Base-by-base conservation (phyloP, 2,113 vertebrate species). In the Leptosomus discolor region DNA sequence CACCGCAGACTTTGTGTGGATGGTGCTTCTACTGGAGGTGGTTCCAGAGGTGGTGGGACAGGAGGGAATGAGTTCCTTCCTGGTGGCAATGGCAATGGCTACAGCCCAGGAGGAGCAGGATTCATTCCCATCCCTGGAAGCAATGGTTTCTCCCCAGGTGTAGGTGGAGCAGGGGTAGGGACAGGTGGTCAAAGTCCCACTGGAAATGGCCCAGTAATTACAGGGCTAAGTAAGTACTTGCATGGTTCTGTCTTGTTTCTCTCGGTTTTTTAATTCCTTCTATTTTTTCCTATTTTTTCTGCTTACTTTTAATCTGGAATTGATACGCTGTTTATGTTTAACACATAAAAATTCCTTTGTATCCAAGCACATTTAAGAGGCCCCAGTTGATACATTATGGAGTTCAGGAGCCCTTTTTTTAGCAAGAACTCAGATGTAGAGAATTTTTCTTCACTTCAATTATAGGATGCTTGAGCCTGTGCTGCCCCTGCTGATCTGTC, bases 1-100 rank as follows among this genome's bases (percentile, higher is more conserved):
- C 98, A 98, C 80, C 98, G 80, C 39, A 98, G 98, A 56, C 98
- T 99, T 76, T 99, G 98, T 70, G 93, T 98, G 75, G 98, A 98
- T 9, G 95, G 97, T 4, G 34, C 95, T 79, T 81, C 98, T 60
- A 95, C 96, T 68, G 97, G 96, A 60, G 97, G 97, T 34, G 95
- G 97, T 32, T 97, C 98, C 90, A 97, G 98, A 91, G 88, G 94
- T 32, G 97, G 94, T n/a, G 97, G 98, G 11, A 65, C 96, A 20
- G 97, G 79, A 51, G 97, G 96, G 34, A 98, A 96, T 1, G 91
- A 91, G 32, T 97, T 98, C 69, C 96, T 95, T 61, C 96, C 97
- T 1, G 27, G 90, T 70, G 90, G 95, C 45, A 98, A 98, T 69
- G 97, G 97, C 18, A 97, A 98, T 29, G 92, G 96, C 73, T 98